A percentile compares a stretch with the other conserved stretches of the same genome.
These are phyloP conservation scores for Megaustenia siamemsis DNA, from an alignment of 2,888 invertebrate species.

Conservation along the genomic window DNA sequence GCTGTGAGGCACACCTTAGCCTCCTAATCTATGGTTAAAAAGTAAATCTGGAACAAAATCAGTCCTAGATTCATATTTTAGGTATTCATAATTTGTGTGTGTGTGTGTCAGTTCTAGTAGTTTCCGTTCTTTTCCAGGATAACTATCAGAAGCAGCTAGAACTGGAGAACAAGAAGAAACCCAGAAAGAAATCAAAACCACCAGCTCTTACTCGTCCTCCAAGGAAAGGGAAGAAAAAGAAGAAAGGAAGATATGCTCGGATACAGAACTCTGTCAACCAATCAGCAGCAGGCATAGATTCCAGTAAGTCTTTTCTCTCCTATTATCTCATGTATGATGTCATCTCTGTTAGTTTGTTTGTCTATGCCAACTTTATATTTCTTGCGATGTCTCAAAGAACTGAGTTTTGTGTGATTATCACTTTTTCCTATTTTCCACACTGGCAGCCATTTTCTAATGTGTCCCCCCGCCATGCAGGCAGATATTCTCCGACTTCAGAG, in stretches of 20 bases:
- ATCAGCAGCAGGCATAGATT: slow-evolving; percentile 61
- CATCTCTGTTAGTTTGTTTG: too few relatives aligned
- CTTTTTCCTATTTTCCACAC: too few relatives aligned
- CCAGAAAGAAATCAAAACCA: slow-evolving; percentile 80
- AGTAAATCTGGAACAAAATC: too few relatives aligned
- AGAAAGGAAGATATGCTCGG: slow-evolving; percentile 81
- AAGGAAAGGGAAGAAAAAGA: slow-evolving; percentile 84
- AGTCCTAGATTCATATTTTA: too few relatives aligned
- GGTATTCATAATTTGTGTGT: background rate
- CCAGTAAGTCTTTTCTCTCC: slow-evolving; percentile 51
- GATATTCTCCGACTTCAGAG: too few relatives aligned
- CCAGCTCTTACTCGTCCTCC: slow-evolving; percentile 80
- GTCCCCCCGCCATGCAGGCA: too few relatives aligned
- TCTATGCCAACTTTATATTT: background rate
- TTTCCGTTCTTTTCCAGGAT: slow-evolving; percentile 82
- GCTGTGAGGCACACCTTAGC: too few relatives aligned
- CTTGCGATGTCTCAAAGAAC: too few relatives aligned
- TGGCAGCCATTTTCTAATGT: too few relatives aligned
- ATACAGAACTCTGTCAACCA: slow-evolving; percentile 73
- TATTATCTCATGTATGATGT: background rate
- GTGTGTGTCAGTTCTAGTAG: background rate
- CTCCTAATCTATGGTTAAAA: too few relatives aligned
- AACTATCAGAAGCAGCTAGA: slow-evolving; percentile 89
- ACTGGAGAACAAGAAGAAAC: slow-evolving; percentile 86
- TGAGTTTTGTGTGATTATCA: too few relatives aligned